phyloP scores from a whole-genome alignment of 2,888 invertebrate species.

The Coecobrya sp. region DNA sequence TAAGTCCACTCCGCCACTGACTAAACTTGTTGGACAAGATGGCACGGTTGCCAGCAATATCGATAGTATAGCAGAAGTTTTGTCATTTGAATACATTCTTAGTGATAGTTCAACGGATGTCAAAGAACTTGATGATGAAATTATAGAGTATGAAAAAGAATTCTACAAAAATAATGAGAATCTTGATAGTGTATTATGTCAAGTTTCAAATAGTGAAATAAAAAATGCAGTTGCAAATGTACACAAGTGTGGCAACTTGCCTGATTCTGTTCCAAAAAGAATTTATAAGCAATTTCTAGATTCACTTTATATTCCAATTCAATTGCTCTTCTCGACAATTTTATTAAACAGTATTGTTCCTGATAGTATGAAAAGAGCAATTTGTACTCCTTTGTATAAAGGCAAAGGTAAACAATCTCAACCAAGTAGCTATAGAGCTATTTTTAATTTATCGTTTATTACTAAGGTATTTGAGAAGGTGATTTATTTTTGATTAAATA shows the following conservation, averaged over 20 bases:
- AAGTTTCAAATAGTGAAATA: background rate
- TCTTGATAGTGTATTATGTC: background rate
- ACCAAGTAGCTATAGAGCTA: background rate
- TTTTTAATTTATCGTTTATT: background rate
- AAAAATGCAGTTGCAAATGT: background rate
- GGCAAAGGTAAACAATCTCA: background rate
- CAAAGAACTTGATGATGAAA: background rate
- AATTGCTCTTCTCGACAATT: background rate
- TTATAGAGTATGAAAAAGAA: background rate
- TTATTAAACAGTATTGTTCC: background rate
- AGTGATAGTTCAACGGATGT: background rate
- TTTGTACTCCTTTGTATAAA: background rate
- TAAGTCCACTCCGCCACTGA: background rate
- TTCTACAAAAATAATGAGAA: background rate
- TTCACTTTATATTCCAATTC: background rate
- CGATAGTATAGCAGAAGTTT: background rate
- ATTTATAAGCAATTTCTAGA: background rate
- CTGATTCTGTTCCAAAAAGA: background rate
- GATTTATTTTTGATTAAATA: background rate
- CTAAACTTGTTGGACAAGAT: background rate
- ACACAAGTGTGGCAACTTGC: background rate
- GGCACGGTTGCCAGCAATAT: background rate
- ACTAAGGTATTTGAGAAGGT: background rate
- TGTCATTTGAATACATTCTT: background rate
- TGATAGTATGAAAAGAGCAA: background rate